Base-by-base conservation (phyloP, 2,797 vertebrate genomes). In the Spizella passerina region DNA sequence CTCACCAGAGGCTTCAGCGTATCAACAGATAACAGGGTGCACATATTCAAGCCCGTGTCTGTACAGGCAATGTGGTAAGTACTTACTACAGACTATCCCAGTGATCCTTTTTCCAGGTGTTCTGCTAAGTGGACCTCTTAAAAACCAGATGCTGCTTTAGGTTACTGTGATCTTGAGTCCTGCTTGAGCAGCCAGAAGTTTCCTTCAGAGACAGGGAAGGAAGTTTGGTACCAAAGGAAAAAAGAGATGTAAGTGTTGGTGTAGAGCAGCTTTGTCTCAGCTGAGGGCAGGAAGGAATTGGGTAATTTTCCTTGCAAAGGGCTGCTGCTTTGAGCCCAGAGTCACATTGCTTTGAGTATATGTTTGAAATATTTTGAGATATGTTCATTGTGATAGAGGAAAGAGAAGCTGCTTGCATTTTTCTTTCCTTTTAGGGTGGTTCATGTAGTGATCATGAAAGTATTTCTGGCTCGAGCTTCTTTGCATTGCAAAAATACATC, bases 21-120 rank as follows among this genome's bases (percentile, higher is more conserved):
- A 44, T 99, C 99, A 5, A 99, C 99, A 12, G 99, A 98, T 96
- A 99, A 98, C 98, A 98, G 99, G 97, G 98, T 99, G 95, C 99
- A 99, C 88, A 98, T 99, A 91, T 99, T 99, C 98, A 99, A 99
- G 97, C 99, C 99, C 1, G 99, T 99, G 32, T 99, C 99, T 7
- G 99, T 99, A 30, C 99, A 99, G 96, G 99, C 99, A 78, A 99
- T 99, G 99, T 99, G 99, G 99, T 99, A 94, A 99, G 99, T 94
- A n/a, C 72, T 71, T 47, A 14, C 46, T 60, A 0, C 34, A 24
- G 6, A 10, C 63, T 47, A 30, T 57, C 79, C 63, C 49, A 18
- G 4, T 17, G 18, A 82, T 57, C 39, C 52, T 86, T 94, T 75
- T 57, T 59, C 36, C 61, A 69, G 79, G 60, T 92, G 30, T 86